Base-by-base conservation (phyloP, 1,140 invertebrate genomes). In the Drosophila elegans region DNA sequence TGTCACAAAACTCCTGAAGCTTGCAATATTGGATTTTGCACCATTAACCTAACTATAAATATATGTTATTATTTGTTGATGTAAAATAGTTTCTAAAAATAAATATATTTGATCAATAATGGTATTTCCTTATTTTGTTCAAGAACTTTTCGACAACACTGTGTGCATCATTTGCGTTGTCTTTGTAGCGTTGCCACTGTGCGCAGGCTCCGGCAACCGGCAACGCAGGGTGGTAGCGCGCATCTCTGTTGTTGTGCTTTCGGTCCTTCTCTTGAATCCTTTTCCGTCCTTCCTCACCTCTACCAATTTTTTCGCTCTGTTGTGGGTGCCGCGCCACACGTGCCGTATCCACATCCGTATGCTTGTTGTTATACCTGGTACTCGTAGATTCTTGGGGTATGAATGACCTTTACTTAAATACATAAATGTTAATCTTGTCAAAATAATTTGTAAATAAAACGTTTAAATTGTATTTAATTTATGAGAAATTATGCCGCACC, bases 141-240 rank as follows among this genome's bases (percentile, higher is more conserved):
- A 66, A 42, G 1, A 32, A 67, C 56, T 76, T 67, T 16, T 61
- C 11, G 45, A 12, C 32, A 39, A 27, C 63, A 53, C 46, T 85
- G 82, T 78, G 7, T 32, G 29, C 25, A 16, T 34, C n/a, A 6
- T 10, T 46, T 13, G 32, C 41, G 12, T 7, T 59, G 54, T 21
- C 42, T 59, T 51, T 36, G 32, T 25, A 48, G 34, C 29, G 54
- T 44, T 69, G 72, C 38, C 62, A 55, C 44, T 61, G n/a, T 81
- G 82, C 81, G 81, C 81, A 86, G 74, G 64, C 78, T 80, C 60
- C 39, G 29, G 46, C 52, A 74, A 45, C 81, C 81, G 81, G 81
- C 77, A 80, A 77, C 63, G 56, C 63, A 67, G 81, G 82, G 74
- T 55, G 73, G 67, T 52, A 46, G 34, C 38, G 48, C 39, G 25